Base-by-base conservation (phyloP, 2,888 invertebrate genomes). In the Orchesella flavescens region DNA sequence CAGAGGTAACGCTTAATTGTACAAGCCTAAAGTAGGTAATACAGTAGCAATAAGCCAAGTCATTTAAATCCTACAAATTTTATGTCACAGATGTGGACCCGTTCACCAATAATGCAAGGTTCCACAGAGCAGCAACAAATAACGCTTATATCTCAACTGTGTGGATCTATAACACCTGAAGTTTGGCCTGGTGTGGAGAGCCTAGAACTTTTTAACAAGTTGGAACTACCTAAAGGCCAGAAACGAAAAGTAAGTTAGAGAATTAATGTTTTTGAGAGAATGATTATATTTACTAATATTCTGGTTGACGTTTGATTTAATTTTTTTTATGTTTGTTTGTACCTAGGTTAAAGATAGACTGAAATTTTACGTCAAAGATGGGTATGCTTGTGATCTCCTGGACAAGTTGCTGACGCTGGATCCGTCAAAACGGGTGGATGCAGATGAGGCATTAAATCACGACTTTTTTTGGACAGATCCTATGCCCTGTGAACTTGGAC, bases 401-500 rank as follows among this genome's bases (percentile, higher is more conserved):
- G 99, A 99, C 89, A 96, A 95, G 89, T 91, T 99, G 21, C 91
- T 99, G 63, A 95, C 96, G 10, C 91, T 99, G 69, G 98, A 99
- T 91, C 99, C 99, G 0, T 93, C 94, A 0, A 96, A 96, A 90
- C 91, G 97, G 83, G 92, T 91, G 78, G 97, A 98, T 89, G 94
- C 97, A 0, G 98, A 99, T 90, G 94, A 95, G 0, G 97, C 98
- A 0, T 90, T 99, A 0, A 97, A 98, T 91, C 98, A 99, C 89
- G 97, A 98, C 90, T 99, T 99, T 91, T 99, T 99, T 91, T 99
- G 97, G 97, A 95, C 95, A 5, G 97, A 98, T 90, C 99, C 99
- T 0, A 95, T 97, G 95, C 98, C 98, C 0, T 94, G 95, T 89
- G 96, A 96, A 89, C 91, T 97, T 49, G 95, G 94, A 74, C 95